Evolutionary conservation across 2,888 invertebrate species (phyloP), one percentile per base, ranked within the genome.

Genomic region (Unio delphinus): DNA sequence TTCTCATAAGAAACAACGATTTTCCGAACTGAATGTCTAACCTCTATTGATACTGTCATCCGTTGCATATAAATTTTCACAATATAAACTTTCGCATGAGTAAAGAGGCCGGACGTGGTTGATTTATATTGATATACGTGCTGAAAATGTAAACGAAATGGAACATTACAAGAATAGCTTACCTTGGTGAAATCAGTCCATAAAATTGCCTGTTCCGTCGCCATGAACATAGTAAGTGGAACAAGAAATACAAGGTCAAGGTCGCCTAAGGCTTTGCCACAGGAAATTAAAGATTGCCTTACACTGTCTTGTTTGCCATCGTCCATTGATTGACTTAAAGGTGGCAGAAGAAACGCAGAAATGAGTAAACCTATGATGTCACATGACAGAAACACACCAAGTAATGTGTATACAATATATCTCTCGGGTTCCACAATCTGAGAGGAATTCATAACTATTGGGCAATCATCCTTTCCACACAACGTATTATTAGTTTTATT

Each of bases 111-210:
- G 3, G 45, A 15, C 15, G 45, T 45, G 3, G 15, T 15, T 11
- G 45, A 0, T 45, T 45, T 45, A 15, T 45, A 45, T 45, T 45
- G 45, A 15, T 15, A 45, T 11, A 45, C 45, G 15, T 45, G 11
- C 45, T 45, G 3, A 45, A 34, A 45, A 11, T 45, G 45, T 45
- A 45, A 15, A 45, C 11, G 15, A 45, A 45, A 45, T 15, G 15
- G 11, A 45, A 11, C 15, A 45, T 8, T 34, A 45, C 15, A 45
- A 45, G 45, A 15, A 45, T 45, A 45, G 58, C 75, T 69, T 75
- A 89, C 89, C 85, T 88, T 88, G 5, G 88, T 87, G 67, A 84
- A 88, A 64, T 86, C 87, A 15, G 83, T 80, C 71, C 85, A 80
- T 59, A 88, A 70, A 45, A 88, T 83, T 1, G 83, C 87, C 59